Conservation (phyloP, 2,888 invertebrate genomes). For the Plusia festucae region DNA sequence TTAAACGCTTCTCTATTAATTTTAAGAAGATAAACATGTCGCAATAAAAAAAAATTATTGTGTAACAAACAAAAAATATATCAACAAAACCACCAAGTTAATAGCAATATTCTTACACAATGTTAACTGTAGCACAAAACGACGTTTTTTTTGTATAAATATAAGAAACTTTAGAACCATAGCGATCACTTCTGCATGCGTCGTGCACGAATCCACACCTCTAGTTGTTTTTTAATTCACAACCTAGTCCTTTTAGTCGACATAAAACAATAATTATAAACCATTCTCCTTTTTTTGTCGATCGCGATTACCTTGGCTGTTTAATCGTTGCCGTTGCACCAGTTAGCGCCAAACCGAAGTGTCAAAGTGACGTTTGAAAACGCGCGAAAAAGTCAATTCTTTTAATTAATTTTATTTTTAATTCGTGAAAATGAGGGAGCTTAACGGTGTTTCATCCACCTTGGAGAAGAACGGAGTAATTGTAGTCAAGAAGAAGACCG, state of each 20-base stretch:
- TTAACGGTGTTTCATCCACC: conserved; percentile 74
- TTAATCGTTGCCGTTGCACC: conserved; percentile 64
- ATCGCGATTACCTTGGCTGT: conserved; percentile 79
- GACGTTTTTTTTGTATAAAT: conserved; percentile 64
- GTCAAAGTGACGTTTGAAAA: conserved; percentile 85
- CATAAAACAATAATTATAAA: conserved; percentile 43
- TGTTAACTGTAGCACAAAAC: conserved; percentile 38
- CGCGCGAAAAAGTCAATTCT: conserved; percentile 72
- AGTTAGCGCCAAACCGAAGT: conserved; percentile 73
- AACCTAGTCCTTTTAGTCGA: conserved; percentile 39
- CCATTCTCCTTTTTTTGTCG: conserved; percentile 65
- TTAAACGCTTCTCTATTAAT: conserved; percentile 26
- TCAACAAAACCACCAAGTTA: conserved; percentile 33
- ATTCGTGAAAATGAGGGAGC: conserved; percentile 79
- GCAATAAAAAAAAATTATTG: conserved; percentile 30
- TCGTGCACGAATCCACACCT: conserved; percentile 56
- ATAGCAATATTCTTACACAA: conserved; percentile 40
- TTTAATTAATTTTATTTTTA: conserved; percentile 48
- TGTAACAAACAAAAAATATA: conserved; percentile 26
- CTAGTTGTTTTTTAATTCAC: conserved; percentile 46
- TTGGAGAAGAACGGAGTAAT: conserved; percentile 76
- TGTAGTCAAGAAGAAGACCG: conserved; percentile 78
- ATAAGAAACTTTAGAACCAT: conserved; percentile 48
- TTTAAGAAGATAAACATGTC: conserved; percentile 14
- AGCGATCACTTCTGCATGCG: conserved; percentile 58